Conservation (phyloP, 2,797 vertebrate species). For the Aratinga solstitialis region DNA sequence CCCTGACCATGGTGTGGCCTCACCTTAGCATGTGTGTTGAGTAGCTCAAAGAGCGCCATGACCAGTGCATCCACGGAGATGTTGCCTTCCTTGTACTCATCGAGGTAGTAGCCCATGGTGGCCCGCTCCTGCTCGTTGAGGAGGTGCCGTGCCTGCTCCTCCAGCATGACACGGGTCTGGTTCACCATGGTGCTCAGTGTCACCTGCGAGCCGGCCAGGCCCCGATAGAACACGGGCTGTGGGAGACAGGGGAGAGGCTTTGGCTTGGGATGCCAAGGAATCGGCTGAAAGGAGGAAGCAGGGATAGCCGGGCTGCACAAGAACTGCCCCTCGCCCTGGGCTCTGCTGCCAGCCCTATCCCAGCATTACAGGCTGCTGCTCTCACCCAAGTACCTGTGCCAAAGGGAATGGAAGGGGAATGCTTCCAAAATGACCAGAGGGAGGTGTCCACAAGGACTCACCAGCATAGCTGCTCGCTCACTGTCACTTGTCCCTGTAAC, state of each 20-base stretch:
- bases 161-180: slow-evolving; percentile 90
- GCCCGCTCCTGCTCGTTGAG: slow-evolving; percentile 87
- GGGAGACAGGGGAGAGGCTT: background rate
- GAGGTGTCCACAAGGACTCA: background rate
- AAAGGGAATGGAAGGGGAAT: background rate
- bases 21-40: slow-evolving; percentile 97
- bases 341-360: background rate
- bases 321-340: background rate
- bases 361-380: background rate
- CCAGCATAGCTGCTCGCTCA: rapidly evolving
- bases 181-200: slow-evolving; percentile 93
- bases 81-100: slow-evolving; percentile 89
- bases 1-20: background rate
- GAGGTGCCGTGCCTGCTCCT: slow-evolving; percentile 91
- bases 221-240: slow-evolving; percentile 91
- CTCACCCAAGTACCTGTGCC: background rate
- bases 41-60: slow-evolving; percentile 92
- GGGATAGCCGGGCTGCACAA: background rate
- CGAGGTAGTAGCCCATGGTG: slow-evolving; percentile 95
- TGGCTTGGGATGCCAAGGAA: background rate
- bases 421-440: background rate
- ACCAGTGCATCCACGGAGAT: slow-evolving; percentile 88
- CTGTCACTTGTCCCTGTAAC: background rate
- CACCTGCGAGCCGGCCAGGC: slow-evolving; percentile 92
- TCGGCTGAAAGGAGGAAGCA: background rate